A percentile compares a stretch with the other conserved stretches of the same genome.
These are phyloP conservation scores for Sorex araneus DNA, from an alignment of 2,113 vertebrate genomes.

Conservation along the genomic window DNA sequence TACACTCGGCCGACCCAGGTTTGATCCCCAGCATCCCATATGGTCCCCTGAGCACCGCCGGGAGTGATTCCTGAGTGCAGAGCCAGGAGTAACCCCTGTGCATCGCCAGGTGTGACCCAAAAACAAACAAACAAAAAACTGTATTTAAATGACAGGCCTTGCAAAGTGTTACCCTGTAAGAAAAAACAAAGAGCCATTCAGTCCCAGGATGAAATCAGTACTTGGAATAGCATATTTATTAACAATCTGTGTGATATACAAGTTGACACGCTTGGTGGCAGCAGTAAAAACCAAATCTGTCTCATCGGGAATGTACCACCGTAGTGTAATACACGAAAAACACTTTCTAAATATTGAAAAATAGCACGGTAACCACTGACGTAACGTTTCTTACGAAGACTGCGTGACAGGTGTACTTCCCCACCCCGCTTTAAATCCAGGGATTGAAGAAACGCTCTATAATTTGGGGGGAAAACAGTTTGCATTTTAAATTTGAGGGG, in stretches of 20 bases:
- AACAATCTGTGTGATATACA: not conserved
- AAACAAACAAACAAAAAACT: too few species aligned
- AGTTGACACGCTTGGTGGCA: not conserved
- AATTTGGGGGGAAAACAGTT: not conserved
- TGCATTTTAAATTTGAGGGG: too few species aligned
- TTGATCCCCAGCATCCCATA: too few species aligned
- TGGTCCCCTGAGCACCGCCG: too few species aligned
- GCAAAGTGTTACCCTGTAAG: not conserved
- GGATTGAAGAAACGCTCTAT: conserved; percentile 22
- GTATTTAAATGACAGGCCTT: not conserved
- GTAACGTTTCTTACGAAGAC: conserved; percentile 25
- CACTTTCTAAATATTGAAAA: conserved; percentile 37
- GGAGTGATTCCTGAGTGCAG: too few species aligned
- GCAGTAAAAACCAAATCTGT: conserved; percentile 24
- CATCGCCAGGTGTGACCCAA: too few species aligned
- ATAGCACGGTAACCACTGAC: not conserved
- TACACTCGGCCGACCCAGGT: too few species aligned
- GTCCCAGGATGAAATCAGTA: not conserved
- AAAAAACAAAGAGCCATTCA: conserved; percentile 19
- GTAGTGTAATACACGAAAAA: not conserved
- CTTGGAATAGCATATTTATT: not conserved
- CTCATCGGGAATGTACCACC: not conserved
- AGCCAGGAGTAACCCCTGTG: too few species aligned
- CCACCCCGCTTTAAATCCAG: not conserved
- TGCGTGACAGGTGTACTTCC: not conserved